Evolutionary conservation across 2,888 invertebrate species (phyloP), one percentile per base, ranked within the genome.

Genomic region (Coelopa pilipes): DNA sequence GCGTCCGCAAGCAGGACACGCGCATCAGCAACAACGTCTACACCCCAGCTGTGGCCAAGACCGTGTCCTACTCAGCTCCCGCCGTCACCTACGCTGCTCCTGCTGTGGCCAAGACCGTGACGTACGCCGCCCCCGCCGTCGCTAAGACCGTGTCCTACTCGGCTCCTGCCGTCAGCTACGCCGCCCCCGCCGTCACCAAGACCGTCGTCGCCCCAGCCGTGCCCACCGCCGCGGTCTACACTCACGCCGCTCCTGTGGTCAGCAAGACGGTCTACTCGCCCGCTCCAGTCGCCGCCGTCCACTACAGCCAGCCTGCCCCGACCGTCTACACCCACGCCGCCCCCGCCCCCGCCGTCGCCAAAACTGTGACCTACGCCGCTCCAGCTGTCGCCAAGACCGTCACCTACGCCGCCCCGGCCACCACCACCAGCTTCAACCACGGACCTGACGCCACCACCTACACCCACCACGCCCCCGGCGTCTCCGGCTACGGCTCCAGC

Each of bases 21-120:
- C 89, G 90, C 78, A 86, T 90, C 84, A 89, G 89, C 85, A 90
- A 90, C 81, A 90, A 91, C 80, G 89, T 88, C 34, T 89, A 90
- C 76, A 78, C 78, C 2, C 81, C 80, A 53, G 70, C 78, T 1
- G 15, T 65, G 12, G 62, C 62, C 45, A 62, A 62, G 62, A 62
- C 76, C 13, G 70, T 76, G 71, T n/a, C n/a, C n/a, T 80, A 81
- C 83, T 21, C 15, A 13, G 34, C 67, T 80, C 81, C 59, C 70
- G 67, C 53, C 57, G 79, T 66, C 21, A 50, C 77, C 50, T 82
- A 79, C 59, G 80, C 81, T n/a, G 80, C 83, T 24, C 83, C 85
- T 10, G 34, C 84, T 86, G 19, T 24, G 67, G 55, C n/a, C 55
- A 72, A 45, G 45, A 63, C 17, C 17, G 50, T 45, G 21, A 19